Evolutionary conservation across 2,797 vertebrate species (phyloP), one percentile per base, ranked within the genome.

Genomic region (Melanotaenia pygmaea): DNA sequence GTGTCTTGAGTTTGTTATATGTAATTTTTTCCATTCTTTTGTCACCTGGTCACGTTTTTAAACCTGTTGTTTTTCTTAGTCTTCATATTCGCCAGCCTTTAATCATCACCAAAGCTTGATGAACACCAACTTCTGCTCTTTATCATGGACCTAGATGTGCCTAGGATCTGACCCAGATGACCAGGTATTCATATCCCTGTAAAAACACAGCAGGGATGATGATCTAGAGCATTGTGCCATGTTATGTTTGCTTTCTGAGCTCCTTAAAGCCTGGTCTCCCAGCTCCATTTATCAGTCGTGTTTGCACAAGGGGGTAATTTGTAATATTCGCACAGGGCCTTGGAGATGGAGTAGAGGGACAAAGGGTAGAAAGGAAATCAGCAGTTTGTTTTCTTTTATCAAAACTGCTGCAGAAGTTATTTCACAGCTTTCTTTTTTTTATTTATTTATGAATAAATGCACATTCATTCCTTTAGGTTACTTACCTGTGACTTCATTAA

Each of bases 261-360:
- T 89, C 82, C 71, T 76, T 54, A 61, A 79, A 78, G 84, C 79
- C 74, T 58, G 81, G 71, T 80, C 85, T 80, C 67, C 83, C 63
- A 58, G 79, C 77, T 87, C 78, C 74, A 83, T 90, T 88, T 90
- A 90, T 88, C 83, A 80, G 71, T 47, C 80, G 69, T 88, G 88
- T 92, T 92, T 90, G 86, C 86, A 88, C 88, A 90, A 83, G 86
- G 76, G 88, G 78, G 59, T 83, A 87, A 90, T 92, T 91, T 91
- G 84, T 87, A 86, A 89, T 89, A 81, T 88, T 88, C 82, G 59
- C 78, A 69, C 61, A 77, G 82, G 79, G 76, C 68, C 81, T 82
- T 83, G 35, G 67, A 76, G 76, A 82, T 76, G 73, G 57, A 84
- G 71, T 69, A 82, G 64, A 70, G 66, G 77, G 74, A 81, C 82